phyloP scores from a whole-genome alignment of 2,888 invertebrate genomes.

The Thereva nobilitata region DNA sequence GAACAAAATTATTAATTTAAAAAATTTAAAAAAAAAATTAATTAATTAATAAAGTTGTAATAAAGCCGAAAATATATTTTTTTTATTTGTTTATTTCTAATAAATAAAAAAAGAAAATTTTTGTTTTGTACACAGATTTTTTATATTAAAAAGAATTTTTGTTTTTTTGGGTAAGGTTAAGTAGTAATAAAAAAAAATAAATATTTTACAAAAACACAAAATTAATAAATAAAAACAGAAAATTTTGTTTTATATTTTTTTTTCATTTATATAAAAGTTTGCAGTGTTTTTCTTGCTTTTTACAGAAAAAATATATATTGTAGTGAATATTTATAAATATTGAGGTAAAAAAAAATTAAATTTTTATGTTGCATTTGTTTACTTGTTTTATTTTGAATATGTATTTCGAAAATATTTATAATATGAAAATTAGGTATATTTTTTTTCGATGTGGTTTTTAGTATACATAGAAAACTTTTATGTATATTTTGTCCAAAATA shows the following conservation, averaged over 20 bases:
- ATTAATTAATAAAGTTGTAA: no score
- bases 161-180: no score
- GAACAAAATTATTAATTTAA: no score
- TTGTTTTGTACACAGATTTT: no score
- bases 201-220: slow-evolving; percentile 6
- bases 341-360: no score
- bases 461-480: slow-evolving; percentile 22
- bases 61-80: no score
- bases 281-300: slow-evolving; percentile 31
- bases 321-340: no score
- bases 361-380: slow-evolving; percentile 35
- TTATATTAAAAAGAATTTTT: no score
- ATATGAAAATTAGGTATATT: slow-evolving; percentile 8
- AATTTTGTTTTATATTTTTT: background rate
- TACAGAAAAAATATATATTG: slow-evolving; percentile 16
- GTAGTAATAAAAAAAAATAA: background rate
- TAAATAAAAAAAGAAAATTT: no score
- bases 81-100: no score
- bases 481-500: background rate
- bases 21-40: no score
- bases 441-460: background rate
- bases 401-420: slow-evolving; percentile 17
- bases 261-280: slow-evolving; percentile 14
- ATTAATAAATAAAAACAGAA: slow-evolving; percentile 1
- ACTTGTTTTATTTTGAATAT: slow-evolving; percentile 30